Evolutionary conservation across 2,797 vertebrate genomes (phyloP), one percentile per base, ranked within the genome.

Genomic region (Channallabes apus): DNA sequence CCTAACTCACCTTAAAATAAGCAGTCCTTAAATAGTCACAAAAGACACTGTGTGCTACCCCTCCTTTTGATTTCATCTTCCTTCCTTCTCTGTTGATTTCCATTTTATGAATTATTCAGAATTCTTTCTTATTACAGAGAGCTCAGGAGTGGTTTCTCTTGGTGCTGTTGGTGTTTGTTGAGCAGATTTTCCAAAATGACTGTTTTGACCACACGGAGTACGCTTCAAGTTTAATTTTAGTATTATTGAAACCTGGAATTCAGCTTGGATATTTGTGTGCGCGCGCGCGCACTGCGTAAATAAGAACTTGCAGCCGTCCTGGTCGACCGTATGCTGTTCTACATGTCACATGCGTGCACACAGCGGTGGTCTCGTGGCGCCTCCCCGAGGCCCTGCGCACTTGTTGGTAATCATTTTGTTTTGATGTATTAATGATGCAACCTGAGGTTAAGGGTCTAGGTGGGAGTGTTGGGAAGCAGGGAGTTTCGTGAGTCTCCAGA

Each of bases 371-470:
- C 87, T 77, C 83, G 1, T 51, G 84, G 67, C 71, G 32, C 79
- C 82, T 86, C 85, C 86, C 83, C 51, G 56, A 72, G 82, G 72
- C 88, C 76, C 84, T 71, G 85, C 79, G 62, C 78, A 71, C 85
- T 79, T 78, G 72, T 87, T 88, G 77, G 90, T 91, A 91, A 90
- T 90, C 86, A 89, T 91, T 91, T 90, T 91, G 89, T 91, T 91
- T 90, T 90, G 91, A 89, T 89, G 89, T 88, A 69, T 87, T 90
- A 91, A 91, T 91, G 91, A 91, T 90, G 90, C 89, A 90, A 90
- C 89, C 83, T 91, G 88, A 84, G 89, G 86, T 87, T 89, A 87
- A 72, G 87, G 35, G 85, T 78, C 62, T 89, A 58, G 85, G 51
- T 67, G 67, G 78, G 84, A 83, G 85, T 54, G 78, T 86, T 89